Conservation (phyloP, 2,797 vertebrate species). For the Chelon labrosus region DNA sequence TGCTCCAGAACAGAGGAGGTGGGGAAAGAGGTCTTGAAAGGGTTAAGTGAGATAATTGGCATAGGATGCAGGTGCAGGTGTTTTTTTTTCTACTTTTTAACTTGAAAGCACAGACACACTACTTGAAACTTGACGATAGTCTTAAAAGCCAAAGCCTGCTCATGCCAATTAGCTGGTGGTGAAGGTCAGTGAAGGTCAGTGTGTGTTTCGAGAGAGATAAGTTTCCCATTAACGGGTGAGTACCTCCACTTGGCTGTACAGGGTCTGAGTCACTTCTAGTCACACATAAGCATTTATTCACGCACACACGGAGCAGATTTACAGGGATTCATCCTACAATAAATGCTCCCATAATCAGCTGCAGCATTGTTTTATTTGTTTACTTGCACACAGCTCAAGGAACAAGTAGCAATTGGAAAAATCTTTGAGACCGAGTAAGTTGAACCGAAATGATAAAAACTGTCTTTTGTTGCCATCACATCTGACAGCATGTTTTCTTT, state of each 20-base stretch:
- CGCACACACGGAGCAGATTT: conserved; percentile 2
- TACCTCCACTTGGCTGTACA: conserved; percentile 62
- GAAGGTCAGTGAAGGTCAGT: conserved; percentile 76
- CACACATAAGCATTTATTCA: conserved; percentile 16
- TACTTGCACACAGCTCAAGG: no score
- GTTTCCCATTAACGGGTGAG: conserved; percentile 73
- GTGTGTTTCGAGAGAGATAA: conserved; percentile 78
- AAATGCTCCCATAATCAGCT: background rate
- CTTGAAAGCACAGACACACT: conserved; percentile 53
- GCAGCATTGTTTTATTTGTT: background rate
- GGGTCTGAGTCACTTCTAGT: conserved; percentile 48
- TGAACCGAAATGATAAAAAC: background rate
- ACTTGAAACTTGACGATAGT: conserved; percentile 40
- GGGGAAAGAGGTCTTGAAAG: conserved; percentile 40
- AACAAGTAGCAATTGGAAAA: conserved; percentile 1
- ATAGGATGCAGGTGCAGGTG: conserved; percentile 63
- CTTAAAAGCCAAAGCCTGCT: conserved; percentile 65
- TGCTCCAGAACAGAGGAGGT: conserved; percentile 46
- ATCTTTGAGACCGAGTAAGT: background rate
- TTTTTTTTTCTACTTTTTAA: conserved; percentile 60
- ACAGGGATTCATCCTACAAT: background rate
- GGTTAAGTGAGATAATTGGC: conserved; percentile 77
- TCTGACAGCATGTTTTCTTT: background rate
- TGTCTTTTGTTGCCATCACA: background rate
- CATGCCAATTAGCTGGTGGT: conserved; percentile 77